Conservation (phyloP, 2,797 vertebrate species). For the Acrocephalus scirpaceus region DNA sequence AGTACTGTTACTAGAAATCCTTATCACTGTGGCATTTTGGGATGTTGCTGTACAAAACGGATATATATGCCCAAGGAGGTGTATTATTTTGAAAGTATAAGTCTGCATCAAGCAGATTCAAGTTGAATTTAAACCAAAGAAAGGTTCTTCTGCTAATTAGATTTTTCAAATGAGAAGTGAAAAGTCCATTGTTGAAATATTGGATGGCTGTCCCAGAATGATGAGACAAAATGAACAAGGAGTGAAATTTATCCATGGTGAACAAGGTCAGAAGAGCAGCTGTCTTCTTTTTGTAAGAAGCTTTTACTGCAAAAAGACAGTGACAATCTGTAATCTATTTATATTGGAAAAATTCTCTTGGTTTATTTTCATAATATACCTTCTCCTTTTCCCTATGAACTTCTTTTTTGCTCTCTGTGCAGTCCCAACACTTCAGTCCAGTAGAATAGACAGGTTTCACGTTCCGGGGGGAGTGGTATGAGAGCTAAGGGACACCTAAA, state of each 20-base stretch:
- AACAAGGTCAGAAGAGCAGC: neutral
- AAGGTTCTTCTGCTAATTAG: neutral
- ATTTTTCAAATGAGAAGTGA: neutral
- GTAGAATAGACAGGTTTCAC: neutral
- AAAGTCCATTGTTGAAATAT: neutral
- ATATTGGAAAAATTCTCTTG: neutral
- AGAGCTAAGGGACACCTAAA: constrained; percentile 30
- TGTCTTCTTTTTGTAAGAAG: neutral
- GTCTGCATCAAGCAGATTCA: neutral
- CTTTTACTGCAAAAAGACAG: neutral
- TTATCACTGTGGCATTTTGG: neutral
- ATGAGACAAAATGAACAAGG: neutral
- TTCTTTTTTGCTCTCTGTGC: neutral
- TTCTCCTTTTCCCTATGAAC: neutral
- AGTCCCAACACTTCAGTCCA: neutral
- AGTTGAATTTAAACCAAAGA: neutral
- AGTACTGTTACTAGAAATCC: neutral
- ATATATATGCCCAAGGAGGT: neutral
- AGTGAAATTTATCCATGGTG: neutral
- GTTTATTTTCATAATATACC: neutral
- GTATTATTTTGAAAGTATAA: neutral
- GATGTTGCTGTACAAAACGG: neutral
- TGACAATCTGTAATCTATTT: neutral
- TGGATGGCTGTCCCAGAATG: neutral
- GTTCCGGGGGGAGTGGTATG: neutral